Evolutionary conservation across 2,113 vertebrate genomes (phyloP).

Genomic region (Myiagra hebetior): DNA sequence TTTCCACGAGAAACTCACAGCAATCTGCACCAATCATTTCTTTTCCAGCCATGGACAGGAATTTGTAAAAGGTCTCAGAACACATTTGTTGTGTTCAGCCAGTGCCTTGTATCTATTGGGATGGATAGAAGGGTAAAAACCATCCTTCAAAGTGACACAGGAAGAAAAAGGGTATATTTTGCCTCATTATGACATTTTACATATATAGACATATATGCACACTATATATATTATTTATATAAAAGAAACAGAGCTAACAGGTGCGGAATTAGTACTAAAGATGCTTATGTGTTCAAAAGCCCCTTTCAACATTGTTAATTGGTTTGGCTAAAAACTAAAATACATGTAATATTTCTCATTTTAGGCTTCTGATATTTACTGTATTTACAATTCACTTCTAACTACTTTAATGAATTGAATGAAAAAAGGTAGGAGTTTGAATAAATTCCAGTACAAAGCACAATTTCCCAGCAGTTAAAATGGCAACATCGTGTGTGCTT

Average conservation of each 20-base stretch:
- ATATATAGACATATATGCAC: not conserved
- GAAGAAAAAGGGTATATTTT: not conserved
- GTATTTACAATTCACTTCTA: not conserved
- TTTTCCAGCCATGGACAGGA: not conserved
- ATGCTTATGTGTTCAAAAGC: not conserved
- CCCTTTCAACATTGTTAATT: not conserved
- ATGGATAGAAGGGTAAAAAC: not conserved
- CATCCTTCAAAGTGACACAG: not conserved
- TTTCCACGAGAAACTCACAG: not conserved
- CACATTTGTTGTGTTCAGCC: not conserved
- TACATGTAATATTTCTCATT: not conserved
- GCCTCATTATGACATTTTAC: not conserved
- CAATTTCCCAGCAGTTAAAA: not conserved
- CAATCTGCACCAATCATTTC: not conserved
- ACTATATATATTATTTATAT: not conserved
- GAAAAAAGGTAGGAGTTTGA: not conserved
- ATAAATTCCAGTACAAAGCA: not conserved
- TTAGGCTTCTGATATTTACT: not conserved
- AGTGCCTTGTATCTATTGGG: not conserved
- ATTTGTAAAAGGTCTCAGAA: not conserved
- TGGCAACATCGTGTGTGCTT: fast-evolving
- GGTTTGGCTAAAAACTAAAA: not conserved
- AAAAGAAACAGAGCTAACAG: not conserved
- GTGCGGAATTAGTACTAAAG: not conserved
- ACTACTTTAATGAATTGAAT: not conserved